Evolutionary conservation across 2,113 vertebrate species (phyloP).

Genomic region (Chlorodrepanis virens): DNA sequence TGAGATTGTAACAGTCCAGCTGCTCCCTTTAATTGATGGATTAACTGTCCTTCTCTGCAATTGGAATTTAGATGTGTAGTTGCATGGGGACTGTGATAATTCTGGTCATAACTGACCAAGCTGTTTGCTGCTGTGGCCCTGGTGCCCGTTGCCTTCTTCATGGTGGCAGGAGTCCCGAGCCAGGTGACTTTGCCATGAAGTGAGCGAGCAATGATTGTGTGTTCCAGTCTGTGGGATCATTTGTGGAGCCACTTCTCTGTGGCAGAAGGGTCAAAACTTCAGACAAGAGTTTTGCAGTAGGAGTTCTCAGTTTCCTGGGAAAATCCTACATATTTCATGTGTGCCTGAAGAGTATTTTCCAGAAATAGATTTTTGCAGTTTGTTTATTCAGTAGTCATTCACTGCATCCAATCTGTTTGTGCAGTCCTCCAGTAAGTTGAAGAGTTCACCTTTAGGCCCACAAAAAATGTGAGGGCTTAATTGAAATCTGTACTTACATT

Average conservation of each 20-base stretch:
- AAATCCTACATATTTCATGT: neutral
- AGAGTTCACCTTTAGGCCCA: neutral
- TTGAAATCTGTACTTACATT: neutral
- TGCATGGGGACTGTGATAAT: neutral
- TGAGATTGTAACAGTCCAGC: neutral
- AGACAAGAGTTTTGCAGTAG: neutral
- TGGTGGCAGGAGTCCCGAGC: neutral
- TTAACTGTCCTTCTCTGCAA: neutral
- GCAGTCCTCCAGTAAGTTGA: neutral
- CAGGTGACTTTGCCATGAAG: neutral
- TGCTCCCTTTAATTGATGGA: neutral
- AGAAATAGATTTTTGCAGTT: neutral
- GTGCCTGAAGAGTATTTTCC: neutral
- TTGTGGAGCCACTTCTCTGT: neutral
- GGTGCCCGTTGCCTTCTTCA: neutral
- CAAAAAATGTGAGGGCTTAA: neutral
- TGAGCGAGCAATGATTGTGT: rapidly evolving
- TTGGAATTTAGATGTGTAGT: neutral
- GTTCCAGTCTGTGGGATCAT: neutral
- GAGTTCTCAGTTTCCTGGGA: neutral
- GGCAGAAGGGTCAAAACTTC: neutral
- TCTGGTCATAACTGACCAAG: neutral
- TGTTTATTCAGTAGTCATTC: neutral
- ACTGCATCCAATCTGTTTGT: neutral
- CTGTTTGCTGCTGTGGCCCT: neutral